phyloP scores from a whole-genome alignment of 2,113 vertebrate genomes.

The Halcyon senegalensis region DNA sequence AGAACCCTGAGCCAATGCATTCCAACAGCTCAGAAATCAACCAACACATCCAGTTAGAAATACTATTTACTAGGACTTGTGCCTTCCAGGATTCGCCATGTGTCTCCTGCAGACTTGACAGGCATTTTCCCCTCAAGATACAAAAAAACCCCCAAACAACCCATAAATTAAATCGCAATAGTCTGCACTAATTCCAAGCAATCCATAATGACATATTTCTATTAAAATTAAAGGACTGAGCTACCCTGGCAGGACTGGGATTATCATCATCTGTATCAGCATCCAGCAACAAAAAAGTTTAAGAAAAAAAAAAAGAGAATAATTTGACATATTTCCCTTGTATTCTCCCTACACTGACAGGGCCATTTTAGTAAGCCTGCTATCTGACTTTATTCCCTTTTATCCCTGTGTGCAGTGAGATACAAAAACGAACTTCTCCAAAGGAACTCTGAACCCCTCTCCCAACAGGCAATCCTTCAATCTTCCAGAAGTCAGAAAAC shows the following conservation, averaged over 20 bases:
- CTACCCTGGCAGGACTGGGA: neutral
- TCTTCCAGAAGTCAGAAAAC: neutral
- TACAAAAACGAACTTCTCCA: neutral
- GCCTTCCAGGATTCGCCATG: neutral
- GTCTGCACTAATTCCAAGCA: neutral
- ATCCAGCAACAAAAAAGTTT: neutral
- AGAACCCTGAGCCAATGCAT: neutral
- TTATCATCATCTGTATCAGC: neutral
- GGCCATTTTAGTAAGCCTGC: neutral
- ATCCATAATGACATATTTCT: neutral
- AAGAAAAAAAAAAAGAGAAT: neutral
- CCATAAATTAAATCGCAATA: neutral
- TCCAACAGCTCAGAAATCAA: neutral
- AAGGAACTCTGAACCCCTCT: neutral
- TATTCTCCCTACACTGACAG: neutral
- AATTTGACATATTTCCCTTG: neutral
- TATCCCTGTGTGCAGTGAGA: neutral
- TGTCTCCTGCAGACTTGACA: neutral
- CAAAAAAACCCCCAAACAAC: neutral
- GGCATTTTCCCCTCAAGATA: neutral
- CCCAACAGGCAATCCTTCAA: constrained; percentile 4
- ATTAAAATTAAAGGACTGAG: neutral
- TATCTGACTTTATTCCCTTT: neutral
- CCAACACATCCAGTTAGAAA: neutral
- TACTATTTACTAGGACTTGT: neutral